Conservation (phyloP, 2,797 vertebrate genomes). For the Poeciliopsis gracilis region DNA sequence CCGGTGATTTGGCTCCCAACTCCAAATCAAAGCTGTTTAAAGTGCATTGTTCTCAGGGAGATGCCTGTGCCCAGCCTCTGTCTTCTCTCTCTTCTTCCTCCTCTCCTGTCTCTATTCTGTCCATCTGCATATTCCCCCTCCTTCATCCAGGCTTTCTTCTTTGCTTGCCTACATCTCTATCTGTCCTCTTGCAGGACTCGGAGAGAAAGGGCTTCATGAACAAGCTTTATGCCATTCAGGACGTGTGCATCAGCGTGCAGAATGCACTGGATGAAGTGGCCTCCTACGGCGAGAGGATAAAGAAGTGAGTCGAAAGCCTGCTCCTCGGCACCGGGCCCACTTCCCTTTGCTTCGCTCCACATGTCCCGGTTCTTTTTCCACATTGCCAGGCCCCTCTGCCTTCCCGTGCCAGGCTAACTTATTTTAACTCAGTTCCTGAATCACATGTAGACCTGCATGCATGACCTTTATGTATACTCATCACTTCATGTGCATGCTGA, state of each 20-base stretch:
- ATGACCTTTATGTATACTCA: constrained; percentile 37
- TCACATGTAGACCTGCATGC: constrained; percentile 50
- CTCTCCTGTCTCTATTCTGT: constrained; percentile 35
- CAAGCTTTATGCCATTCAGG: constrained; percentile 98
- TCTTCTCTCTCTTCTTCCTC: constrained; percentile 50
- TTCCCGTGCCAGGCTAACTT: constrained; percentile 51
- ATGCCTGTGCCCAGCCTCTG: constrained; percentile 72
- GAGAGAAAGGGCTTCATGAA: constrained; percentile 99
- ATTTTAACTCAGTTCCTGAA: constrained; percentile 50
- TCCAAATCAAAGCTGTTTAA: constrained; percentile 77
- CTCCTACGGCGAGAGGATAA: constrained; percentile 96
- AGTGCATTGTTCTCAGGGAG: constrained; percentile 75
- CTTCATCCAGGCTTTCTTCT: constrained; percentile 52
- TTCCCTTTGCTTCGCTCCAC: constrained; percentile 49
- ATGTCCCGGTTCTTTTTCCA: constrained; percentile 33
- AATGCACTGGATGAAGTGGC: constrained; percentile 96
- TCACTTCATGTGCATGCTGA: constrained; percentile 11
- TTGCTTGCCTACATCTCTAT: constrained; percentile 66
- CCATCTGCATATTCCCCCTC: constrained; percentile 39
- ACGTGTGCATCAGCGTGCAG: constrained; percentile 97
- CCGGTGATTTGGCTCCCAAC: constrained; percentile 74
- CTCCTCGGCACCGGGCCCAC: constrained; percentile 67
- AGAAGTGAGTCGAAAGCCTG: constrained; percentile 90
- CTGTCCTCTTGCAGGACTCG: constrained; percentile 87
- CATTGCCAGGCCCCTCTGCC: constrained; percentile 61